Base-by-base conservation (phyloP, 1,140 invertebrate genomes). In the Archivesica marissinica region DNA sequence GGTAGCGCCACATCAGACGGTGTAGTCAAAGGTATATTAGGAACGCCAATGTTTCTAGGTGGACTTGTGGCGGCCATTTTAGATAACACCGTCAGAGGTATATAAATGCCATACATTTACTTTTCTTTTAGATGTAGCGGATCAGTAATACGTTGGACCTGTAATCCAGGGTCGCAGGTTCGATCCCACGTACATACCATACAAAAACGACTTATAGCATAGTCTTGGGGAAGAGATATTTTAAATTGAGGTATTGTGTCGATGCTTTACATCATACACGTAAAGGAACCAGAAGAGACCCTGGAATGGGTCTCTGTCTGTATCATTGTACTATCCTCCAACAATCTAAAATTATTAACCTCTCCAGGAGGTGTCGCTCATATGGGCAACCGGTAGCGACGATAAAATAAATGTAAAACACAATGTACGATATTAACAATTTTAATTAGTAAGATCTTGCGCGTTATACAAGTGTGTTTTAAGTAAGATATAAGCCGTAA, bases 21-120 rank as follows among this genome's bases (percentile, higher is more conserved):
- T 20, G 47, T 88, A 25, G 25, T 91, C 7, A 64, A 76, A 33
- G 79, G 86, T 1, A 80, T 85, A 2, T 59, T 93, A 39, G 90
- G 88, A 30, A 88, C 93, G 76, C 91, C 90, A 44, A 92, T 93
- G 87, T 94, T 93, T 87, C 86, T 93, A n/a, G 93, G 93, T 7
- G 93, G 93, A 17, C 61, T 92, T 11, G 83, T 89, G 38, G 93
- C 92, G 25, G 92, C 89, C 68, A 87, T 94, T 66, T 76, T 94
- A 13, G 93, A 94, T 88, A 94, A 94, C 84, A 91, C 93, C 0
- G 89, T 93, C 1, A 90, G 88, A 85, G 93, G 92, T 91, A 80
- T 68, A 15, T 9, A 44, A 20, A 23, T 28, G 3, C 2, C n/a
- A 17, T 25, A 7, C 23, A 52, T 25, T 20, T 52, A 25, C 33